phyloP scores from a whole-genome alignment of 1,140 invertebrate genomes.

The Maconellicoccus hirsutus region DNA sequence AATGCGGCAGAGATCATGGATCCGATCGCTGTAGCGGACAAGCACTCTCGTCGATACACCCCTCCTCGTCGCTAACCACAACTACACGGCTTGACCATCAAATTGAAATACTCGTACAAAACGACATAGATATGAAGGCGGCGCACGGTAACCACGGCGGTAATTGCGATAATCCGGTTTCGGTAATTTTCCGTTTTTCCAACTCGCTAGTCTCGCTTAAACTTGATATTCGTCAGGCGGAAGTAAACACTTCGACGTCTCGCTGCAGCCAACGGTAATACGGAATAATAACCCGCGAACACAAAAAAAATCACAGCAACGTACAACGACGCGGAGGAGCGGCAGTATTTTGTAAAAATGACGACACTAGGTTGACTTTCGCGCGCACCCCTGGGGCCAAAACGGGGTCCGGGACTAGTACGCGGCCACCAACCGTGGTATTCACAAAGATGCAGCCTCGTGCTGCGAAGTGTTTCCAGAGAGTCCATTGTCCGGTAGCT shows the following conservation, averaged over 20 bases:
- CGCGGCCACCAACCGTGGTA: slow-evolving; percentile 14
- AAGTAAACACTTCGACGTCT: not conserved
- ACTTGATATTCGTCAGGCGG: not conserved
- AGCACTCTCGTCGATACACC: too few relatives aligned
- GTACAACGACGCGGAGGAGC: not conserved
- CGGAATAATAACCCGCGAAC: too few relatives aligned
- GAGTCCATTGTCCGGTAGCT: slow-evolving; percentile 20
- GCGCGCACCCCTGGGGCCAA: slow-evolving; percentile 14
- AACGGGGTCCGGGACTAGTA: not conserved
- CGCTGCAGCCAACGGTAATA: too few relatives aligned
- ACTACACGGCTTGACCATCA: too few relatives aligned
- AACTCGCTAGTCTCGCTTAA: not conserved
- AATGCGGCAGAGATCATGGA: too few relatives aligned
- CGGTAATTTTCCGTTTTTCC: not conserved
- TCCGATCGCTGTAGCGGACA: too few relatives aligned
- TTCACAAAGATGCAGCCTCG: not conserved
- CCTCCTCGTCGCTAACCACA: too few relatives aligned
- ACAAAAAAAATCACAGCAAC: not conserved
- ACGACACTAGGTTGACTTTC: slow-evolving; percentile 10
- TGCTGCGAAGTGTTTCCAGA: slow-evolving; percentile 16
- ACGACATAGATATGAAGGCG: too few relatives aligned
- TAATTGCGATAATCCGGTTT: not conserved
- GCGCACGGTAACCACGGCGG: too few relatives aligned
- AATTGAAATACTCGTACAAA: too few relatives aligned
- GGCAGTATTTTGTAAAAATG: not conserved